Evolutionary conservation across 2,113 vertebrate genomes (phyloP).

Genomic region (Sporophila hypoxantha): DNA sequence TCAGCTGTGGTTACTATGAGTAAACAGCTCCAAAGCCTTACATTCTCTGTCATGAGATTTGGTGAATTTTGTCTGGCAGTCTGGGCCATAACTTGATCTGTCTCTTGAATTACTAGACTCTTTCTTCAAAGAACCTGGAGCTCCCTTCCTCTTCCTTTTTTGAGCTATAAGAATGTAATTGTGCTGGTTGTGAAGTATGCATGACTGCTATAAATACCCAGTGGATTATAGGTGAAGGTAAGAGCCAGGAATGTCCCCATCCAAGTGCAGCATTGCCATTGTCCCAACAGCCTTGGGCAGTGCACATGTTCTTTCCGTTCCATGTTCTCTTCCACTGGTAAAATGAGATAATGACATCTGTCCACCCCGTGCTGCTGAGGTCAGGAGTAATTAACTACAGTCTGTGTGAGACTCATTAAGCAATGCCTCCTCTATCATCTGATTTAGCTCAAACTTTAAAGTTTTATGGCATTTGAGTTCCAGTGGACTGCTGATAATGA

Average conservation of each 20-base stretch:
- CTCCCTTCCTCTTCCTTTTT: background rate
- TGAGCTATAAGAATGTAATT: background rate
- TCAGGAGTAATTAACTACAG: background rate
- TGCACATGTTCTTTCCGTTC: background rate
- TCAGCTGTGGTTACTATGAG: background rate
- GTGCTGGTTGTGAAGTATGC: background rate
- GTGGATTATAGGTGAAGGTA: conserved; percentile 15
- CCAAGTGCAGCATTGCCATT: background rate
- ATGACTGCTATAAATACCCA: background rate
- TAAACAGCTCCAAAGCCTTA: background rate
- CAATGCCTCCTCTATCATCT: background rate
- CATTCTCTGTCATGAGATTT: background rate
- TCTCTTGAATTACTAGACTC: background rate
- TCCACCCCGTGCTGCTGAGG: background rate
- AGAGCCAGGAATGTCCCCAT: background rate
- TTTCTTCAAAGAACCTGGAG: background rate
- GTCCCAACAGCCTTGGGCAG: background rate
- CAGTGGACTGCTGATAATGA: background rate
- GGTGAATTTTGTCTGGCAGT: background rate
- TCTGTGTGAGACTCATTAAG: background rate
- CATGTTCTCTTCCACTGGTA: background rate
- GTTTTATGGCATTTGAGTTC: background rate
- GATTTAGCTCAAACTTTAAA: background rate
- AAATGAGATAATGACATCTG: background rate
- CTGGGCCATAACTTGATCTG: background rate